phyloP scores from a whole-genome alignment of 2,113 vertebrate species.

The Peromyscus leucopus region DNA sequence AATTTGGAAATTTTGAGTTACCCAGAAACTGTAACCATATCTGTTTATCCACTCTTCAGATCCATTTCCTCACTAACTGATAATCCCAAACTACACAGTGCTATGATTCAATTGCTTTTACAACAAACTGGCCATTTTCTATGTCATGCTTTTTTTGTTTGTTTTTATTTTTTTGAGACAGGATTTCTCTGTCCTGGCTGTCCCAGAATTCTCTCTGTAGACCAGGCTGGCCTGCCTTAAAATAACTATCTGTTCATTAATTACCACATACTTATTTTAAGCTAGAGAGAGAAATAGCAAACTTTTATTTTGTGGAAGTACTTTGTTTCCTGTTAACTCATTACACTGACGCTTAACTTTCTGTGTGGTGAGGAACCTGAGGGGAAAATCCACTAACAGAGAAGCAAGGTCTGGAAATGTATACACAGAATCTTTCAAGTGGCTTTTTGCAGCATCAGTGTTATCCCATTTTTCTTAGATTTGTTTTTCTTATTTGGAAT shows the following conservation, averaged over 20 bases:
- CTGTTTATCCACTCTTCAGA: neutral
- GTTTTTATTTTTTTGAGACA: neutral
- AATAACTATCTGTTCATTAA: neutral
- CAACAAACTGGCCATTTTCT: neutral
- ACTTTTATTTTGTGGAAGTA: neutral
- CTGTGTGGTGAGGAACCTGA: slow-evolving; percentile 7
- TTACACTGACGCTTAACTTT: neutral
- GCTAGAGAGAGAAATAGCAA: neutral
- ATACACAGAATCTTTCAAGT: neutral
- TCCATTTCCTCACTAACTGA: slow-evolving; percentile 16
- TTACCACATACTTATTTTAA: slow-evolving; percentile 31
- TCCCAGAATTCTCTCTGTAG: neutral
- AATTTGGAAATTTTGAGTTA: neutral
- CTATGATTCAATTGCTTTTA: neutral
- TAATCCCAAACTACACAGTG: slow-evolving; percentile 1
- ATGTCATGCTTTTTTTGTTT: neutral
- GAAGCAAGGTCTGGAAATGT: neutral
- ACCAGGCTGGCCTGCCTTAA: neutral
- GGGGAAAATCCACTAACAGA: too few species aligned
- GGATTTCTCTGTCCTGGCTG: neutral
- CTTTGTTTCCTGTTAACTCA: neutral
- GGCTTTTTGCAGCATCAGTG: neutral
- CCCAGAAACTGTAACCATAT: neutral
- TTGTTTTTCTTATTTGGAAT: slow-evolving; percentile 52
- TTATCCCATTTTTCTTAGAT: slow-evolving; percentile 23